phyloP scores from a whole-genome alignment of 2,888 invertebrate species.

The Amphipoea oculea region DNA sequence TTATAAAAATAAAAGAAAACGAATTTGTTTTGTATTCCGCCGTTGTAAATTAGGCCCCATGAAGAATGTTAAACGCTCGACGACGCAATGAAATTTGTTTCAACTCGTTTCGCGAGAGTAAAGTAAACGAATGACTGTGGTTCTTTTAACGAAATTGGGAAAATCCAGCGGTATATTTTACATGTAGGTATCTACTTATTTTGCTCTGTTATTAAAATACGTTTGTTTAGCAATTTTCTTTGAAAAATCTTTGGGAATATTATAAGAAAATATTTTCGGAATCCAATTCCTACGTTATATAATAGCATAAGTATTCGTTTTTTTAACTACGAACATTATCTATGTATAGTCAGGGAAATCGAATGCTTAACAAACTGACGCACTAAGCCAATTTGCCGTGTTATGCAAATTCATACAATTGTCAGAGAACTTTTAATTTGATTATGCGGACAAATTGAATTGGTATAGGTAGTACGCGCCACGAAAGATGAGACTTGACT shows the following conservation, averaged over 20 bases:
- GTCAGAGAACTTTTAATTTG: not conserved
- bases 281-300: not conserved
- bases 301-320: not conserved
- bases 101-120: slow-evolving; percentile 75
- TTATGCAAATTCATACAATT: not conserved
- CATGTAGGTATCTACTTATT: slow-evolving; percentile 42
- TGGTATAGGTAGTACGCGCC: not conserved
- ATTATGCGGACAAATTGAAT: not conserved
- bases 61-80: slow-evolving; percentile 80
- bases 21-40: slow-evolving; percentile 73
- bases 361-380: not conserved
- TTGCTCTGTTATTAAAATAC: slow-evolving; percentile 33
- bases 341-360: not conserved
- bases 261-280: slow-evolving; percentile 11
- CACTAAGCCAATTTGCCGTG: not conserved
- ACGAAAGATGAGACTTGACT: no score
- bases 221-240: slow-evolving; percentile 36
- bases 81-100: slow-evolving; percentile 79
- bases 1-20: slow-evolving; percentile 67
- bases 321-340: not conserved
- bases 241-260: slow-evolving; percentile 9
- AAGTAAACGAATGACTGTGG: slow-evolving; percentile 84
- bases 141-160: slow-evolving; percentile 80
- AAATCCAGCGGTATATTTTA: slow-evolving; percentile 67
- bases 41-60: slow-evolving; percentile 71